Conservation (phyloP, 1,140 invertebrate species). For the Metaphire vulgaris region DNA sequence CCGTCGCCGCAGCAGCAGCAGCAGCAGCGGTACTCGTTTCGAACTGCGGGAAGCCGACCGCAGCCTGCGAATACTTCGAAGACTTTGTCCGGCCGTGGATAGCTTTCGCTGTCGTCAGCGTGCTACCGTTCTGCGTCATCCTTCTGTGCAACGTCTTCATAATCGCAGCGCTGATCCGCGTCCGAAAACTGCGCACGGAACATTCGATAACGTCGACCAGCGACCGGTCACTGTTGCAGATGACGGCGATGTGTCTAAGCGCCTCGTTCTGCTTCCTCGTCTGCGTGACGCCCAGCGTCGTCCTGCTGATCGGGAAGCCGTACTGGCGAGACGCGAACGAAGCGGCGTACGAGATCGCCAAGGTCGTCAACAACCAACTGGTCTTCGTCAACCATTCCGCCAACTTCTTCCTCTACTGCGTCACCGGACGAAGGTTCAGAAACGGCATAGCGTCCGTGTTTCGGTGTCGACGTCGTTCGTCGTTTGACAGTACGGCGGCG, state of each 20-base stretch:
- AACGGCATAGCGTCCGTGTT: constrained; percentile 20
- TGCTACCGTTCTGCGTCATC: constrained; percentile 22
- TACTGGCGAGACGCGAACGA: constrained; percentile 21
- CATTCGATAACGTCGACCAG: not conserved
- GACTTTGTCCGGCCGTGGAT: constrained; percentile 29
- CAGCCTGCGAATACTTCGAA: constrained; percentile 25
- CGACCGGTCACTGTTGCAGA: constrained; percentile 19
- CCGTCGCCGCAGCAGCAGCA: not conserved
- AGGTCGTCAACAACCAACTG: constrained; percentile 24
- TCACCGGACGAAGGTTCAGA: constrained; percentile 32
- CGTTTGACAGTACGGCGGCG: not conserved
- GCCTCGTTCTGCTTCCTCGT: constrained; percentile 28
- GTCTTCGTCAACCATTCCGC: constrained; percentile 33
- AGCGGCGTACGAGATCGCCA: constrained; percentile 20
- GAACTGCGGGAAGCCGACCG: constrained; percentile 23
- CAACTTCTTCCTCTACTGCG: constrained; percentile 35
- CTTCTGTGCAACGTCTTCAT: constrained; percentile 28
- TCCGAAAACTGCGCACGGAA: not conserved
- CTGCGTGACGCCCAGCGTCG: constrained; percentile 26
- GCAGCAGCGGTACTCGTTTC: not conserved
- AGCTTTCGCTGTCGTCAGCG: constrained; percentile 23
- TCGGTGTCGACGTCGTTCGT: not conserved
- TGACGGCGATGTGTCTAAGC: constrained; percentile 25
- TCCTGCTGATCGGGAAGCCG: constrained; percentile 29
- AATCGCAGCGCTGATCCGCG: constrained; percentile 8